These are phyloP conservation scores for Sebastes minor DNA, from an alignment of 2,797 vertebrate genomes.

Conservation along the genomic window DNA sequence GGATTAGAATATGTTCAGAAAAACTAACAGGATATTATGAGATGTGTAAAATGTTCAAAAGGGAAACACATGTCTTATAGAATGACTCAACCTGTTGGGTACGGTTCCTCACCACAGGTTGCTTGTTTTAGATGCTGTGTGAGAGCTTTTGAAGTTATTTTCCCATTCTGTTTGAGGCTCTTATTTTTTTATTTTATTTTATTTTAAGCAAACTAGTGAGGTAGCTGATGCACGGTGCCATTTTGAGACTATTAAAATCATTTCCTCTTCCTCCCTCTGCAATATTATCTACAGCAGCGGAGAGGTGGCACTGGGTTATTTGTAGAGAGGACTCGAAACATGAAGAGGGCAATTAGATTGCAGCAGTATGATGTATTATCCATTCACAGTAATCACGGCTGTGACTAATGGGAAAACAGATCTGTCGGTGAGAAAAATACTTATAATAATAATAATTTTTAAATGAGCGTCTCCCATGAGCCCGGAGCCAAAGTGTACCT, in stretches of 20 bases:
- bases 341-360: neutral
- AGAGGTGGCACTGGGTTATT: neutral
- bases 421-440: neutral
- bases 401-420: neutral
- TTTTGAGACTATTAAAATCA: constrained; percentile 10
- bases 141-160: neutral
- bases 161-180: neutral
- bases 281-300: neutral
- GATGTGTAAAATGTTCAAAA: neutral
- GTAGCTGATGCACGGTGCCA: neutral
- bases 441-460: neutral
- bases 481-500: neutral
- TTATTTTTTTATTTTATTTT: neutral
- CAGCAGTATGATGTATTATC: neutral
- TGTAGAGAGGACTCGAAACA: neutral
- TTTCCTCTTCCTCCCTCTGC: neutral
- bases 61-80: neutral
- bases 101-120: neutral
- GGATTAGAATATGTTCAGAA: neutral
- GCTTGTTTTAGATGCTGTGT: neutral
- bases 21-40: neutral
- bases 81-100: neutral
- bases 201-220: neutral
- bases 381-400: neutral
- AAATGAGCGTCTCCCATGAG: neutral